Conservation (phyloP, 2,888 invertebrate genomes). For the Ornithoptera alexandrae region DNA sequence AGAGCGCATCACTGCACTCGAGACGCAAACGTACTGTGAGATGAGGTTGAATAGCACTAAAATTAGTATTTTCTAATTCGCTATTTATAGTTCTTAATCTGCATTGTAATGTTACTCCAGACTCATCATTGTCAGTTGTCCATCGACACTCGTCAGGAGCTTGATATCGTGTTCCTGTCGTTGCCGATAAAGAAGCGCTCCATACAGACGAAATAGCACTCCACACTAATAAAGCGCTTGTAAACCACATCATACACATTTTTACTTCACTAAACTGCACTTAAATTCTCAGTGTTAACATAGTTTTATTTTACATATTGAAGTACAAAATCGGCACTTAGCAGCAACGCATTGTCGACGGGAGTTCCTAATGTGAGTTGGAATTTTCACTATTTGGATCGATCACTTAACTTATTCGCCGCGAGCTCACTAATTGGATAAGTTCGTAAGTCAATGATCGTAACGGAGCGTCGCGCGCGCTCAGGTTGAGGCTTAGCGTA, state of each 20-base stretch:
- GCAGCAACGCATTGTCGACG: constrained; percentile 49
- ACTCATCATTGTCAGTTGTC: constrained; percentile 84
- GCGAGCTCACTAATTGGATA: constrained; percentile 77
- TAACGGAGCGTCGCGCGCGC: constrained; percentile 67
- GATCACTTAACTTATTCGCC: constrained; percentile 78
- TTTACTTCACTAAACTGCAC: constrained; percentile 64
- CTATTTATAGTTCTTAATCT: constrained; percentile 88
- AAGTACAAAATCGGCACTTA: constrained; percentile 63
- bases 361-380: constrained; percentile 36
- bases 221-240: constrained; percentile 66
- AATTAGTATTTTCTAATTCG: constrained; percentile 89
- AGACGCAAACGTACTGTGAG: constrained; percentile 87
- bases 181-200: constrained; percentile 73
- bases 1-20: constrained; percentile 89
- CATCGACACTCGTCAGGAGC: constrained; percentile 91
- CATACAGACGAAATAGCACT: constrained; percentile 63
- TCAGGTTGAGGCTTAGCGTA: constrained; percentile 74
- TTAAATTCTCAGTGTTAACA: constrained; percentile 54
- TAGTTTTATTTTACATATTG: constrained; percentile 65
- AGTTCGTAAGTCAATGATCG: constrained; percentile 63
- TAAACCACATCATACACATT: constrained; percentile 69
- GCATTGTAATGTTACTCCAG: constrained; percentile 86
- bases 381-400: constrained; percentile 67
- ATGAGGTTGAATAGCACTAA: constrained; percentile 90
- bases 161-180: constrained; percentile 83